Base-by-base conservation (phyloP, 2,888 invertebrate species). In the Melinopterus prodromus region DNA sequence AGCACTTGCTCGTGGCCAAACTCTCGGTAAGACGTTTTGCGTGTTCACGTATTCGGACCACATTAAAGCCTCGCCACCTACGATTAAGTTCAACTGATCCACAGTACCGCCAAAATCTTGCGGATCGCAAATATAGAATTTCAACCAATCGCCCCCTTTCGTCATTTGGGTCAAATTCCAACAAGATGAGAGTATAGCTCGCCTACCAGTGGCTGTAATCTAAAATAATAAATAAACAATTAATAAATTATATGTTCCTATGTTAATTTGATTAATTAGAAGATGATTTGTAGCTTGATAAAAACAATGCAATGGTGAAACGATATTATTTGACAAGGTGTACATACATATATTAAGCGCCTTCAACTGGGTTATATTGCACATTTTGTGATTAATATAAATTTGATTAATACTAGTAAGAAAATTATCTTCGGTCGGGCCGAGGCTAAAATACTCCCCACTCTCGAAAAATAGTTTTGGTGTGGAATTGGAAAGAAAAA, bases 21-120 rank as follows among this genome's bases (percentile, higher is more conserved):
- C 92, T 84, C 94, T 90, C 82, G 89, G 90, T 6, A 92, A 86
- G 6, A 93, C 87, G 85, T 93, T 93, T 71, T 90, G 88, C 83
- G 92, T 90, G 87, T 98, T 96, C 0, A 97, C 96, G 84, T 92
- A 94, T 89, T 98, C 98, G 2, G 93, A 93, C 98, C 98, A 98
- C 94, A 98, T 95, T 85, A 97, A 97, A 0, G 97, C 96, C 88
- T 98, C 98, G 0, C 98, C 98, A 0, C 98, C 98, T 12, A 97
- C 88, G 35, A 98, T 93, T 77, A 94, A 89, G 1, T 91, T 86
- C 84, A 94, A 92, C 85, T 94, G 92, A 0, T 86, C 87, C 1
- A 87, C 85, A 0, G 88, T 90, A 6, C 91, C 90, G 38, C 83
- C 37, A 80, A 88, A 88, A 80, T 90, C 87, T 1, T 92, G 89